Evolutionary conservation across 1,140 invertebrate species (phyloP), one percentile per base, ranked within the genome.

Genomic region (Atta texana): DNA sequence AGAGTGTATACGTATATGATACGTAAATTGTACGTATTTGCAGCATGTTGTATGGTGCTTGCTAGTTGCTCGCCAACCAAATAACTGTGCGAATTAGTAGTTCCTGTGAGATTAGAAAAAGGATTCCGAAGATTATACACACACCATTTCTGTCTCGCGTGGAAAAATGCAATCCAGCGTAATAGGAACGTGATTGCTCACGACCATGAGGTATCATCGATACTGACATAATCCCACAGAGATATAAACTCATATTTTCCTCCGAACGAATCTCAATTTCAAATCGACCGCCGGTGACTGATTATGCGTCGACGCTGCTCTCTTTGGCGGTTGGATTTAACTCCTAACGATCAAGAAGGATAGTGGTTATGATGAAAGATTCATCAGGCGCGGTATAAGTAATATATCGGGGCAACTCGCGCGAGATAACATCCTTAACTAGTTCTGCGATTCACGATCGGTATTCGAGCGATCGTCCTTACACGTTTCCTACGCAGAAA

Each of bases 321-420:
- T 69, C 64, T 74, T 55, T 24, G 16, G 44, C 16, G 18, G 61
- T 31, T 28, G 53, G 2, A 78, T 71, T 24, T 55, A 61, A 59
- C 21, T 28, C 21, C n/a, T 59, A 87, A 81, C 69, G 59, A 81
- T 74, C 57, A 68, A n/a, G 44, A 44, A 57, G 34, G 34, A 78
- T 72, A 53, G 28, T 5, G 57, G 34, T 87, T 87, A 87, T 6
- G 28, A 85, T 78, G 49, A 85, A 85, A 77, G 63, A 77, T 85
- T 87, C 63, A 89, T 87, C 66, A 72, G 49, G 24, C 39, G 51
- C n/a, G 21, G 55, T 28, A 51, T 77, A 85, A 85, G 59, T 68
- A 61, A 87, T 74, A 66, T 85, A 77, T 69, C 55, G 28, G 68
- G n/a, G n/a, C 69, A 24, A 74, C 39, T 51, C 14, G 49, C 14